Evolutionary conservation across 2,113 vertebrate species (phyloP), one percentile per base, ranked within the genome.

Genomic region (Neodon shergylaensis): DNA sequence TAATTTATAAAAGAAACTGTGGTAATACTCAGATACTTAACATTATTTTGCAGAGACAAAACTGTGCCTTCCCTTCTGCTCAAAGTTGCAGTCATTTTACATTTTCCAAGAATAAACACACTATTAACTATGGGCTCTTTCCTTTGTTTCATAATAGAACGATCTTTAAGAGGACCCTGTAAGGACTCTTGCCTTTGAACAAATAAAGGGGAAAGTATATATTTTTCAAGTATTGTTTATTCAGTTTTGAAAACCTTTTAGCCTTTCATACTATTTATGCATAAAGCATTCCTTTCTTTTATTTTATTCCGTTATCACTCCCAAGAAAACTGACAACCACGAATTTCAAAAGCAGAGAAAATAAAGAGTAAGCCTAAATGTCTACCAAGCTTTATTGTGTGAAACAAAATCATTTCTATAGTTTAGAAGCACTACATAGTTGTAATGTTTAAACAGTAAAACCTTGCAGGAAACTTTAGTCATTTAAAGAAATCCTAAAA

Each of bases 261-360:
- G 39, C 39, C 17, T 72, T 72, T 86, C 7, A 78, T 5, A 84
- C n/a, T 42, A 74, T 61, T 19, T 72, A 89, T 61, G 10, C 5
- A 89, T 28, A 63, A 91, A 87, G 13, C 49, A 9, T 11, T 74
- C 58, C 17, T 91, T 70, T 24, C 14, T 94, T 86, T 89, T 58
- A 19, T 74, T 90, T 82, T 81, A 44, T 65, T 47, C 16, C 39
- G 78, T 36, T 4, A 72, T 96, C 33, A 68, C 5, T 54, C 28
- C 31, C 44, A 73, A 93, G 49, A 33, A 81, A 39, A 3, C 66
- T 85, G 33, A 78, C 44, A 61, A 72, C 68, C 39, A 90, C 74
- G 28, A 85, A 82, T 88, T 91, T 78, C 11, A 88, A 91, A 96
- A 86, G 47, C 65, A 95, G 61, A 63, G 36, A 70, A 86, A 66